Base-by-base conservation (phyloP, 2,113 vertebrate genomes). In the Oncorhynchus tshawytscha region DNA sequence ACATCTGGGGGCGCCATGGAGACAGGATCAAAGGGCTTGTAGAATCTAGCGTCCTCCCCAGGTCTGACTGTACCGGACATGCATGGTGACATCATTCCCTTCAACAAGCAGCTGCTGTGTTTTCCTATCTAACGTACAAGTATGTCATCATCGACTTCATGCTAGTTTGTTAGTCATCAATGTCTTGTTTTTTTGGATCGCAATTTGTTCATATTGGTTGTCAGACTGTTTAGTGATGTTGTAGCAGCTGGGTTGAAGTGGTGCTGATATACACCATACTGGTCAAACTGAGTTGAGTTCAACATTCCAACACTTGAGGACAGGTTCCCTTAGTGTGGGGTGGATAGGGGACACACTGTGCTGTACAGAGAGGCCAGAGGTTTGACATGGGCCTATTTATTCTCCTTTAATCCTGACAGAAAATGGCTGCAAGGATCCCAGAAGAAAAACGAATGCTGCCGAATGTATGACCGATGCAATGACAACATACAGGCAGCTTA, bases 1-100 rank as follows among this genome's bases (percentile, higher is more conserved):
- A 89, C 90, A 89, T 91, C 88, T 90, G 90, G 87, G 89, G 51
- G 85, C 69, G 85, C 88, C 83, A 85, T 77, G 69, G 86, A 85
- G 86, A 88, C 79, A 45, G 75, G 83, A 91, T 87, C 88, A 88
- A 89, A 86, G 77, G 78, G 24, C 84, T 51, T 51, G 3, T 1
- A 78, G 68, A 5, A 68, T 39, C 72, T 70, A 82, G 88, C 86
- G 86, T 88, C 88, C 86, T 81, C 7, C 84, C 82, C 82, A 80
- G 6, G 7, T 62, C 59, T 78, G 81, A 87, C 87, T 85, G 84
- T 77, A 82, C 81, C 84, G 85, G 84, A 90, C 84, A 82, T 78
- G 74, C 82, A 83, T 73, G 66, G 77, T 67, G 2, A 85, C 78
- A 74, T 77, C 71, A 70, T 51, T 54, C 45, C n/a, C 2, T 16